These are phyloP conservation scores for Sebastes diaconus DNA, from an alignment of 2,797 vertebrate species.

Conservation along the genomic window DNA sequence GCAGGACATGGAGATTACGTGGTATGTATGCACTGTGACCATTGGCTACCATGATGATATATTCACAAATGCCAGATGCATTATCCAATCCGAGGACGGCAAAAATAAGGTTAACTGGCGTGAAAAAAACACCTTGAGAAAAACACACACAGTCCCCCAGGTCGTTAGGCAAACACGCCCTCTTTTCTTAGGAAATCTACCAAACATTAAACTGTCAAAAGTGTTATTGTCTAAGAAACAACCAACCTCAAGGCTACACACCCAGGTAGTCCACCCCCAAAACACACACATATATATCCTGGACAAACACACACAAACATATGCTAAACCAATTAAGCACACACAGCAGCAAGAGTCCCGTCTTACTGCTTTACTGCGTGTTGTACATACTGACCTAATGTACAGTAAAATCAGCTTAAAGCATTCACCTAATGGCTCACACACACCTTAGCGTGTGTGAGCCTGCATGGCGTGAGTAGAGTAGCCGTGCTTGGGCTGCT, in stretches of 20 bases:
- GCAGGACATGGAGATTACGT: background rate
- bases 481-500: constrained; percentile 48
- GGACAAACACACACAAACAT: constrained; percentile 1
- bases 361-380: background rate
- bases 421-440: background rate
- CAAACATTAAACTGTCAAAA: background rate
- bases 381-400: constrained; percentile 17
- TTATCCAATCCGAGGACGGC: background rate
- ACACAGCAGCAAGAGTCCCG: background rate
- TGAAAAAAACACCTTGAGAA: background rate
- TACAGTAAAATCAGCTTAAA: constrained; percentile 18
- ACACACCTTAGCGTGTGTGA: constrained; percentile 37
- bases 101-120: background rate
- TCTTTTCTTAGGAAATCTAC: background rate
- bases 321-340: background rate
- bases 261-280: background rate
- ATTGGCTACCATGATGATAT: background rate
- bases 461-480: constrained; percentile 65
- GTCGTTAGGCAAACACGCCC: background rate
- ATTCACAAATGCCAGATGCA: background rate
- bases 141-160: background rate
- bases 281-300: background rate
- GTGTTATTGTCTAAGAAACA: background rate
- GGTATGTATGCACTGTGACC: background rate
- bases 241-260: background rate